phyloP scores from a whole-genome alignment of 2,797 vertebrate genomes.

The Lacerta agilis region DNA sequence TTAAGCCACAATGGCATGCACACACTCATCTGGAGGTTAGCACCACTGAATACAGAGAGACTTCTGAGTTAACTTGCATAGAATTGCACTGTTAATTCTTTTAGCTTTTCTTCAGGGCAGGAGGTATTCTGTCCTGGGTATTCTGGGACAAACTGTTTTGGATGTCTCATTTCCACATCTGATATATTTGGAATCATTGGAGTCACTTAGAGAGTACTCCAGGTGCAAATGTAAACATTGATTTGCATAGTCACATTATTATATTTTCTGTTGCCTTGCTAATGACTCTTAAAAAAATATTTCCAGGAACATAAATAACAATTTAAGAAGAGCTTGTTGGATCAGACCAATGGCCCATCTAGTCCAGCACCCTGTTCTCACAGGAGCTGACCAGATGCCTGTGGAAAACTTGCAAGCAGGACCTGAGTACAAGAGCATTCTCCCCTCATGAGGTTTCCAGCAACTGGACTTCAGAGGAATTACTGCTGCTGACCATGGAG shows the following conservation, averaged over 20 bases:
- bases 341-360: no score
- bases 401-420: no score
- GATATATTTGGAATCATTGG: not conserved
- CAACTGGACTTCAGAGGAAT: no score
- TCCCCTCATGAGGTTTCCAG: no score
- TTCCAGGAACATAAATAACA: no score
- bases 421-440: no score
- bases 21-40: not conserved
- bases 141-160: not conserved
- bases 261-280: not conserved
- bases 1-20: not conserved
- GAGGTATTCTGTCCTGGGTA: not conserved
- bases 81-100: not conserved
- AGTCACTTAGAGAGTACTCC: not conserved
- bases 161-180: not conserved
- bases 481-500: no score
- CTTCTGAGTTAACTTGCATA: not conserved
- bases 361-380: no score
- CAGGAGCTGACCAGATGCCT: no score
- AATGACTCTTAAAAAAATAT: no score
- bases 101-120: not conserved
- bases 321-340: no score
- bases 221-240: not conserved
- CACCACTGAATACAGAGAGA: not conserved
- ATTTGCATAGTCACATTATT: not conserved